Evolutionary conservation across 2,888 invertebrate genomes (phyloP).

Genomic region (Digitonthophagus gazella): DNA sequence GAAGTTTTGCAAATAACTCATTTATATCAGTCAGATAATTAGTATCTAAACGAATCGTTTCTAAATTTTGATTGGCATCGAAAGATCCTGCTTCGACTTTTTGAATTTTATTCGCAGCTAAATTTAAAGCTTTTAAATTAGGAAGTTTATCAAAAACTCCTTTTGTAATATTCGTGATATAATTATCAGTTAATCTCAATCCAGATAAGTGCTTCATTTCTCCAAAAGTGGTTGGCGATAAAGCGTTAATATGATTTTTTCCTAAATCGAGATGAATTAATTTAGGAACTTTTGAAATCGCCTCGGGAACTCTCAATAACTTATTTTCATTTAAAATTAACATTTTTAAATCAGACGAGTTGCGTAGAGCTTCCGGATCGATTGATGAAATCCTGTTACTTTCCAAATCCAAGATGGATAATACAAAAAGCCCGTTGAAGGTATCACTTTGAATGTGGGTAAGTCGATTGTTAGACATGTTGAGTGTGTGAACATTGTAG

Average conservation of each 20-base stretch:
- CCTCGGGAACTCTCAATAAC: constrained; percentile 71
- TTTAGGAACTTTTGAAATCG: constrained; percentile 70
- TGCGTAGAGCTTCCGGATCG: constrained; percentile 72
- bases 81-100: constrained; percentile 76
- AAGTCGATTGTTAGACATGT: constrained; percentile 77
- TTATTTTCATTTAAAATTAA: constrained; percentile 81
- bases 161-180: constrained; percentile 74
- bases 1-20: constrained; percentile 75
- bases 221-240: constrained; percentile 78
- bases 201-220: constrained; percentile 78
- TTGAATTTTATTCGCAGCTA: constrained; percentile 80
- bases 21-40: constrained; percentile 78
- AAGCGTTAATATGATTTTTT: constrained; percentile 77
- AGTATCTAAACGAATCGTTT: constrained; percentile 78
- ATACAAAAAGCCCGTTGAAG: constrained; percentile 71
- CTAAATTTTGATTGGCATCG: constrained; percentile 72
- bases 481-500: constrained; percentile 76
- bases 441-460: constrained; percentile 73
- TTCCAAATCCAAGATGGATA: constrained; percentile 75
- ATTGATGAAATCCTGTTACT: constrained; percentile 75
- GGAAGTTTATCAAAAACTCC: constrained; percentile 77
- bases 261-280: constrained; percentile 80
- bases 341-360: constrained; percentile 77
- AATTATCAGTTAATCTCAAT: constrained; percentile 80
- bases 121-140: constrained; percentile 76